Percentiles rank a stretch among this genome's conserved stretches.
Conservation (phyloP, 2,888 invertebrate species). For the Imbricaverruca yamaguchii region DNA sequence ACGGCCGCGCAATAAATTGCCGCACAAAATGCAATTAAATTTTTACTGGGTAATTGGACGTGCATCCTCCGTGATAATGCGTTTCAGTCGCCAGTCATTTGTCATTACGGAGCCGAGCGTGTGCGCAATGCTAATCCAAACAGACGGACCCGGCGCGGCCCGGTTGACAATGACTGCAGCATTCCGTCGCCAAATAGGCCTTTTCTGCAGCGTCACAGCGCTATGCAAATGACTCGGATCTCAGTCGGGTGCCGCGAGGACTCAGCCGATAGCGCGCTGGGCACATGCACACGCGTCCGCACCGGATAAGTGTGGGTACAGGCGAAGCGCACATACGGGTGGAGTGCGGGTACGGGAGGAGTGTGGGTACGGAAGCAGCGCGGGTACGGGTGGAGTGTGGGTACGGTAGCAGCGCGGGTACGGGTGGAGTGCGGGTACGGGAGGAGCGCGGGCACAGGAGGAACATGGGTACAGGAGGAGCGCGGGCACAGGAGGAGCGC, state of each 20-base stretch:
- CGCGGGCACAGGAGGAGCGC: no score
- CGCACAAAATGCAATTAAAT: conserved; percentile 6
- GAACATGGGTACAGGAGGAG: no score
- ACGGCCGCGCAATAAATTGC: neutral
- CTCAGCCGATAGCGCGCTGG: neutral
- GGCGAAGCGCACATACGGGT: no score
- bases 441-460: no score
- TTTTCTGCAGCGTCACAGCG: neutral
- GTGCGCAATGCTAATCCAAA: conserved; percentile 14
- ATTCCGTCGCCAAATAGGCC: conserved; percentile 18
- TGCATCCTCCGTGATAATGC: conserved; percentile 15
- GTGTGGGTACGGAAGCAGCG: no score
- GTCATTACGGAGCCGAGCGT: neutral
- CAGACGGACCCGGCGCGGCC: neutral
- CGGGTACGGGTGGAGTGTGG: no score
- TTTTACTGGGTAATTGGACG: neutral
- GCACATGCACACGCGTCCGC: no score
- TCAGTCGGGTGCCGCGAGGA: neutral
- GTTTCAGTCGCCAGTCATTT: neutral
- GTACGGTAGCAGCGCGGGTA: no score
- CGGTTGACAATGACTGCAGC: conserved; percentile 14
- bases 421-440: no score
- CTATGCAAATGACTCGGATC: conserved; percentile 15
- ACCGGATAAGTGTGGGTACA: no score
- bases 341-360: no score